Percentiles rank a stretch among this genome's conserved stretches.
These are phyloP conservation scores for Silurus asotus DNA, from an alignment of 2,113 vertebrate genomes.

Conservation along the genomic window DNA sequence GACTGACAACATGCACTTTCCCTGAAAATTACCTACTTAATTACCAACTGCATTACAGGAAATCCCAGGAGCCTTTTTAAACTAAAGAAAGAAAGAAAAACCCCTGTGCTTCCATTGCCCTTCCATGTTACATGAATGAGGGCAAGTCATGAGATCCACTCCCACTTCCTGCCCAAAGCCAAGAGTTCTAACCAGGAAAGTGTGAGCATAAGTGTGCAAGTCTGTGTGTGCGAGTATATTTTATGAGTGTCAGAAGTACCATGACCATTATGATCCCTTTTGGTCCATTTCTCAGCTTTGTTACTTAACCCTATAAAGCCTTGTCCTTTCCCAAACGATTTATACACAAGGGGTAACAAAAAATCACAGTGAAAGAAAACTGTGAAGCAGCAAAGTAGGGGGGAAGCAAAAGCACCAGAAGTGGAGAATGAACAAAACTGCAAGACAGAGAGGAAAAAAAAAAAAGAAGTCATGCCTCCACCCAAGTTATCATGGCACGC, in stretches of 20 bases:
- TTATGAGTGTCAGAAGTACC: neutral
- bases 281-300: neutral
- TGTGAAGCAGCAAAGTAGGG: neutral
- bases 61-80: neutral
- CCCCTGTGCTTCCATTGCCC: neutral
- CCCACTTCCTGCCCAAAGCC: neutral
- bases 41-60: neutral
- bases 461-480: neutral
- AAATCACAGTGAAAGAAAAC: neutral
- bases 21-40: neutral
- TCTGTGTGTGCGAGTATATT: neutral
- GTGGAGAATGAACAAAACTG: neutral
- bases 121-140: neutral
- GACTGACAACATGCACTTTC: no score
- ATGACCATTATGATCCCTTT: neutral
- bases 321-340: neutral
- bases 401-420: no score
- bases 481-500: neutral
- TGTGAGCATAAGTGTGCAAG: neutral
- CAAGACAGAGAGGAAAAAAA: neutral
- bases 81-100: neutral
- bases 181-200: neutral
- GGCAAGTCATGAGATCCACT: constrained; percentile 13
- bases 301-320: neutral
- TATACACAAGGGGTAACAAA: neutral